Evolutionary conservation across 2,888 invertebrate genomes (phyloP), one percentile per base, ranked within the genome.

Genomic region (Dromius quadrimaculatus): DNA sequence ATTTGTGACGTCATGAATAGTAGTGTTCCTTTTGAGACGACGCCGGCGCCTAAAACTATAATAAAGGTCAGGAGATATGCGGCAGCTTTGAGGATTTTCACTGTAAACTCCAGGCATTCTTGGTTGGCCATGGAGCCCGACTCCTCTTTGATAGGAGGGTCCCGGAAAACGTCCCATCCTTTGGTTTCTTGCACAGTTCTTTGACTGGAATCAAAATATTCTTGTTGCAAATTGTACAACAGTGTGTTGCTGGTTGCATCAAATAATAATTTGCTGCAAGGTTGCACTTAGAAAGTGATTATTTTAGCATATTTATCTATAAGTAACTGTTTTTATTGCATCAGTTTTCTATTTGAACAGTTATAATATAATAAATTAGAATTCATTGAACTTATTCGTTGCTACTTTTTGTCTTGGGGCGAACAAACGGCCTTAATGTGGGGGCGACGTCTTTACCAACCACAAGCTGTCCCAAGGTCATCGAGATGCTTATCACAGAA

Each of bases 151-250:
- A 91, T 91, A 6, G 97, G 96, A 76, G 95, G 92, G 83, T 95
- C 92, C 79, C 95, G 87, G 85, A 97, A 97, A 71, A 97, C 95
- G 87, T 97, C 97, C 97, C 97, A 97, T 89, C 92, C 93, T 90
- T 94, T 94, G 77, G 93, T 93, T 82, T 93, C 94, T 79, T 90
- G 90, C 76, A 93, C 89, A 72, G 93, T 93, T 79, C 93, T 87
- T 83, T 91, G 91, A 80, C 93, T 93, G 86, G 38, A 87, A 85
- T n/a, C 34, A 59, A 6, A 32, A 32, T 32, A 32, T 6, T 32
- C 5, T 32, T 32, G 5, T 32, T 5, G 32, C 9, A 6, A 6
- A 6, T 32, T 32, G 32, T 5, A 32, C 50, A 15, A 5, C 6
- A 5, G 28, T 15, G 50, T 28, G 28, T 13, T 54, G 50, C 9